A percentile compares a stretch with the other conserved stretches of the same genome.
phyloP scores from a whole-genome alignment of 1,140 invertebrate genomes.

The Drosophila varians region DNA sequence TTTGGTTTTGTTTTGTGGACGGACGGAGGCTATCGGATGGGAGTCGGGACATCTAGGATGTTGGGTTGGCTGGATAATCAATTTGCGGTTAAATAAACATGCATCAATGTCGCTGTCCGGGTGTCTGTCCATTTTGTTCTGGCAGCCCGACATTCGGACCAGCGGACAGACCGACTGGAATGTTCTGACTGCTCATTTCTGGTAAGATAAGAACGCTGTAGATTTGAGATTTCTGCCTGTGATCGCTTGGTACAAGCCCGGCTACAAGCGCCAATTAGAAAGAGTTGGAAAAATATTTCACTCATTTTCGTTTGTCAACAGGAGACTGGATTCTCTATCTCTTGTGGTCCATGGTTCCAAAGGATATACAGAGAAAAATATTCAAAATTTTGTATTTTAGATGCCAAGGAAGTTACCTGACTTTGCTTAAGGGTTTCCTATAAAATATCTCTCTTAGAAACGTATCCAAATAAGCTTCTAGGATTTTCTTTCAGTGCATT shows the following conservation, averaged over 20 bases:
- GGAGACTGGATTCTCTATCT: slow-evolving; percentile 39
- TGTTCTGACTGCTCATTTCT: slow-evolving; percentile 72
- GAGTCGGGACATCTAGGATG: slow-evolving; percentile 6
- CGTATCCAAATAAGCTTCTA: not conserved
- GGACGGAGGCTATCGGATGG: slow-evolving; percentile 27
- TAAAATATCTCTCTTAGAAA: not conserved
- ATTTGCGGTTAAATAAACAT: slow-evolving; percentile 78
- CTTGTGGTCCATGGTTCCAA: not conserved
- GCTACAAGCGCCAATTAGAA: slow-evolving; percentile 81
- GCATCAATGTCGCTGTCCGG: slow-evolving; percentile 61
- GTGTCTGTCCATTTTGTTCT: slow-evolving; percentile 19
- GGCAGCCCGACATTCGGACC: slow-evolving; percentile 34
- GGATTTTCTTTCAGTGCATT: slow-evolving; percentile 5
- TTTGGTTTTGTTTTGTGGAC: slow-evolving; percentile 39
- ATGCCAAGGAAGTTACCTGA: too few species aligned
- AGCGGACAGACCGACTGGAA: slow-evolving; percentile 65
- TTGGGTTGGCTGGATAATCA: slow-evolving; percentile 56
- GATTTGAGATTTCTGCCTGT: slow-evolving; percentile 67
- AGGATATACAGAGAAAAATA: not conserved
- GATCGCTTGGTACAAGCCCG: slow-evolving; percentile 47
- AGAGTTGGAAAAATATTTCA: slow-evolving; percentile 72
- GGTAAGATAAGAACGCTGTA: slow-evolving; percentile 72
- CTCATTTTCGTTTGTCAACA: slow-evolving; percentile 73
- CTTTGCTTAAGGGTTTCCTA: not conserved
- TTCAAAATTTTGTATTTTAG: not conserved